phyloP scores from a whole-genome alignment of 2,113 vertebrate species.

The Trematocara unimaculatum region DNA sequence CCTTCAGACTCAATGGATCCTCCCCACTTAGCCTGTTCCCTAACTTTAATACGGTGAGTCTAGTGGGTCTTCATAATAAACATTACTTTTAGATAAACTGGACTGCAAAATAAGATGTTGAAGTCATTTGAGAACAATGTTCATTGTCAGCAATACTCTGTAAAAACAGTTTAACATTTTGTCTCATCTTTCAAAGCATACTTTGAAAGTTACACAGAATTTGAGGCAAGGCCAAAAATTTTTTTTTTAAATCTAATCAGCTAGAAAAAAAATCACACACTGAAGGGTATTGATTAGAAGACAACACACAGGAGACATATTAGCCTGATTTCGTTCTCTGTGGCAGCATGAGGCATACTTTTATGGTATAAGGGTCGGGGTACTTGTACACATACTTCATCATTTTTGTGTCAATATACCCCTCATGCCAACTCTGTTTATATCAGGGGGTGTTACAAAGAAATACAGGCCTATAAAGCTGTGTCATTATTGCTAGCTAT shows the following conservation, averaged over 20 bases:
- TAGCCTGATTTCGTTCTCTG: not conserved
- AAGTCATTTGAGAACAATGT: not conserved
- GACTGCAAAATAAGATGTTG: not conserved
- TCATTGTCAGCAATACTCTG: not conserved
- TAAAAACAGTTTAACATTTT: not conserved
- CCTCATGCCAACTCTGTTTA: not conserved
- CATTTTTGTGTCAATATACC: not conserved
- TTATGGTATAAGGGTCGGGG: not conserved
- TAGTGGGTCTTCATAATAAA: not conserved
- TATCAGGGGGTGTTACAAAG: not conserved
- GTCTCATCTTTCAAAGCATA: not conserved
- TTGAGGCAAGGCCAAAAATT: not conserved
- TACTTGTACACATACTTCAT: not conserved
- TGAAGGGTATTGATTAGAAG: not conserved
- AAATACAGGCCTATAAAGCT: not conserved
- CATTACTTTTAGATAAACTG: not conserved
- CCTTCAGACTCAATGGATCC: constrained; percentile 90
- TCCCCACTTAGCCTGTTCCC: constrained; percentile 93
- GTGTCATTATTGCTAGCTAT: not conserved
- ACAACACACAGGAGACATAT: not conserved
- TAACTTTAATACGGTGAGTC: constrained; percentile 92
- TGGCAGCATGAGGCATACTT: not conserved
- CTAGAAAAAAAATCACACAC: not conserved
- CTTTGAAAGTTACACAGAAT: not conserved
- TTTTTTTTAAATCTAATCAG: not conserved